Evolutionary conservation across 2,113 vertebrate species (phyloP).

Genomic region (Pterocles gutturalis): DNA sequence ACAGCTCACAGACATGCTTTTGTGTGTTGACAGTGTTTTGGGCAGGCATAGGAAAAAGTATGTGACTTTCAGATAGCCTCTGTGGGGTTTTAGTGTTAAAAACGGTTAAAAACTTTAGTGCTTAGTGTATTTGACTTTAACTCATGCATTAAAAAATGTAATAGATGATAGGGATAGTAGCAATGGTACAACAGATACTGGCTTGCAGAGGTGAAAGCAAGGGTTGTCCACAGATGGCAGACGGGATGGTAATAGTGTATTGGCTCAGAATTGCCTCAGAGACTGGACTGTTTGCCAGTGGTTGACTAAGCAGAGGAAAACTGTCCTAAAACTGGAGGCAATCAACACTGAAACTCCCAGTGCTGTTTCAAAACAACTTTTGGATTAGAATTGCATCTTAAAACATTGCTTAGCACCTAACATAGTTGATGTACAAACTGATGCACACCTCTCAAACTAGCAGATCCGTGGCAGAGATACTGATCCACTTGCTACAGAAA

Average conservation of each 20-base stretch:
- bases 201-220: neutral
- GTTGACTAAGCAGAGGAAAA: neutral
- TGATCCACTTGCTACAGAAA: neutral
- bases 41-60: neutral
- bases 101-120: neutral
- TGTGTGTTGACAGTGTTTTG: neutral
- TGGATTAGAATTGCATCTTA: neutral
- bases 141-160: neutral
- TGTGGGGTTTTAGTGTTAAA: neutral
- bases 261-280: neutral
- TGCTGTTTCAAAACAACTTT: neutral
- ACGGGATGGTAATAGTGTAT: neutral
- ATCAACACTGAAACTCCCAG: neutral
- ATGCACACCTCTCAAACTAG: neutral
- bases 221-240: neutral
- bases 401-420: neutral
- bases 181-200: neutral
- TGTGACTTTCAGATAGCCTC: neutral
- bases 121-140: neutral
- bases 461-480: neutral
- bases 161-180: neutral
- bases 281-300: neutral
- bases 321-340: neutral
- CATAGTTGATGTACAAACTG: neutral
- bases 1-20: neutral